Evolutionary conservation across 2,113 vertebrate species (phyloP).

Genomic region (Phycodurus eques): DNA sequence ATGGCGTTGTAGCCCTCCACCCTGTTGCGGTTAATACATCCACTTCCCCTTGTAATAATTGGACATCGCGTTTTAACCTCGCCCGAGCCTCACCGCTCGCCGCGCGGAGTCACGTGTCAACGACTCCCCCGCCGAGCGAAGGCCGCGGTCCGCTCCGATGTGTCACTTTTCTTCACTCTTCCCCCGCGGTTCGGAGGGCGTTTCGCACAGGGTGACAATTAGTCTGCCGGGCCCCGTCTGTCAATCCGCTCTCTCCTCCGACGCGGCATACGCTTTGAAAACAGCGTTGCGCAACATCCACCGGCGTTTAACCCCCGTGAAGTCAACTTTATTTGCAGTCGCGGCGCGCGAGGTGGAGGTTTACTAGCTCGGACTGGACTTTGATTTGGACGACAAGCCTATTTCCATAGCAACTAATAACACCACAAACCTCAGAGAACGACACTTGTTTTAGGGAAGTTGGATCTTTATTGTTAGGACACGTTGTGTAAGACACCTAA

Average conservation of each 20-base stretch:
- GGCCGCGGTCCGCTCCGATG: slow-evolving; percentile 14
- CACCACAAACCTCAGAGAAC: slow-evolving; percentile 35
- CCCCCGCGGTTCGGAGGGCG: slow-evolving; percentile 22
- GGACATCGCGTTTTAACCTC: neutral
- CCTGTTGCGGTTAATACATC: slow-evolving; percentile 1
- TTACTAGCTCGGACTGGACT: slow-evolving; percentile 46
- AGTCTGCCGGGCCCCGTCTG: slow-evolving; percentile 12
- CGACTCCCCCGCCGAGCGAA: slow-evolving; percentile 16
- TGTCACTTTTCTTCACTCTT: slow-evolving; percentile 22
- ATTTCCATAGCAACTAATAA: slow-evolving; percentile 56
- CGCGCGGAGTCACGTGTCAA: slow-evolving; percentile 27
- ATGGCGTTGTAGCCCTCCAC: neutral
- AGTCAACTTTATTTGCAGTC: slow-evolving; percentile 14
- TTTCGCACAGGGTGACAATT: slow-evolving; percentile 35
- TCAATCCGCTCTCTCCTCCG: slow-evolving; percentile 1
- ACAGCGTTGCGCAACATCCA: slow-evolving; percentile 21
- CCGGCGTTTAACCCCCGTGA: slow-evolving; percentile 10
- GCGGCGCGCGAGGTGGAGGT: slow-evolving; percentile 1
- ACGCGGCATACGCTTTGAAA: slow-evolving; percentile 7
- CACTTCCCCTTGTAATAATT: neutral
- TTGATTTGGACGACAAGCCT: slow-evolving; percentile 50
- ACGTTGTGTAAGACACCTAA: slow-evolving; percentile 24
- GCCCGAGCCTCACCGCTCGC: slow-evolving; percentile 7
- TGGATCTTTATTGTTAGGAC: slow-evolving; percentile 27
- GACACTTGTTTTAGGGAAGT: slow-evolving; percentile 44